Base-by-base conservation (phyloP, 2,888 invertebrate species). In the Acleris literana region DNA sequence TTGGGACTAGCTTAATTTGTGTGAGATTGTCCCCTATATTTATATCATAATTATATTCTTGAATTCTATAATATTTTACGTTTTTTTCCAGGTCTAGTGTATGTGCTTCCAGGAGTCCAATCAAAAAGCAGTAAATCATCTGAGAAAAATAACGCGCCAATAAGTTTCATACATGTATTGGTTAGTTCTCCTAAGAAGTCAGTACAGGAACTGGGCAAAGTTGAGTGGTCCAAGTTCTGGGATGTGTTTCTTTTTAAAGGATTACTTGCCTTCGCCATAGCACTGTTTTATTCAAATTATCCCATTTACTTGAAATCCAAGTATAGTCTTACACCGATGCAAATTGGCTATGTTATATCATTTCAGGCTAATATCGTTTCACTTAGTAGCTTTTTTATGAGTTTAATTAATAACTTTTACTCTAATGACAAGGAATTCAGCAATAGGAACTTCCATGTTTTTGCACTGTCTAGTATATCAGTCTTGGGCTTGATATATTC, bases 331-430 rank as follows among this genome's bases (percentile, higher is more conserved):
- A 86, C 94, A 49, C 94, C 94, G 64, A 93, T 93, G 74, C 88
- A 93, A 78, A 82, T 94, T 65, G 95, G 95, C 11, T 95, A 95
- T 80, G 93, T 93, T 22, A 94, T 95, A 77, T 94, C 95, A 62
- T 93, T 94, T 71, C 94, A 94, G 78, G 94, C 94, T 70, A 78
- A 92, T 5, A 80, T 94, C 54, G 93, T 93, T 43, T 90, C 94
- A 7, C 63, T 93, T 44, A 88, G 93, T 11, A 93, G 94, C 74
- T 93, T 93, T 74, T 90, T 88, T 58, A 90, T 94, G 69, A 90
- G 93, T 60, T 87, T 82, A 70, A 91, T 94, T 22, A 93, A 93
- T 73, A 87, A 83, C 64, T 91, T 93, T 76, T 94, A 94, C 75
- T 81, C 70, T 48, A 75, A 87, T 59, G 93, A 94, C 71, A 75